A percentile compares a stretch with the other conserved stretches of the same genome.
Conservation (phyloP, 2,888 invertebrate species). For the Diploptera punctata region DNA sequence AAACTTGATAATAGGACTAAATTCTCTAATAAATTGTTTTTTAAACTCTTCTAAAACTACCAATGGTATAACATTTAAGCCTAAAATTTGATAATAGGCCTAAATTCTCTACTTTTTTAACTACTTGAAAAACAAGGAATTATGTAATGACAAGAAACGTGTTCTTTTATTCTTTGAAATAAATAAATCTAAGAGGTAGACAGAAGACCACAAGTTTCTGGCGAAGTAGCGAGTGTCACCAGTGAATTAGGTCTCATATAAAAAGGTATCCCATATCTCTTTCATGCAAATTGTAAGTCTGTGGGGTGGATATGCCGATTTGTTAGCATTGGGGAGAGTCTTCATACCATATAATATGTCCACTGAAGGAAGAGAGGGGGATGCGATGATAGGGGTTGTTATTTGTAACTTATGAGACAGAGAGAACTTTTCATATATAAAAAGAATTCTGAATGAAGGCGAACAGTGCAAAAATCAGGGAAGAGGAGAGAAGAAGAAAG, state of each 20-base stretch:
- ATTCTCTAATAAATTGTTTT: no score
- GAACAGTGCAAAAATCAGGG: slow-evolving; percentile 16
- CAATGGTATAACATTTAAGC: no score
- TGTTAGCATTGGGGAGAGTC: slow-evolving; percentile 23
- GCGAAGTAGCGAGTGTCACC: no score
- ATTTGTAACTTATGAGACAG: slow-evolving; percentile 35
- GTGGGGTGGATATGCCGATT: slow-evolving; percentile 16
- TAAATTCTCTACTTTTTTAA: no score
- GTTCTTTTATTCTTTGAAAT: no score
- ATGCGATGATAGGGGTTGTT: slow-evolving; percentile 33
- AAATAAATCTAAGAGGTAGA: no score
- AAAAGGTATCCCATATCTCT: slow-evolving; percentile 25
- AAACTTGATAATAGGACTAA: no score
- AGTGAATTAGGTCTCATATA: slow-evolving; percentile 13
- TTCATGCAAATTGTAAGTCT: slow-evolving; percentile 21
- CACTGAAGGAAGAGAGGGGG: not conserved
- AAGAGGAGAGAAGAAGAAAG: not conserved
- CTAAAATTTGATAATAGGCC: no score
- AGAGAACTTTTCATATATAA: not conserved
- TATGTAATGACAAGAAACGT: no score
- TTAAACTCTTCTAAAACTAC: no score
- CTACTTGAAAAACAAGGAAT: no score
- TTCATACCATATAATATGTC: slow-evolving; percentile 22
- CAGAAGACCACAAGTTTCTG: no score
- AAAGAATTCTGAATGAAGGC: slow-evolving; percentile 17